These are phyloP conservation scores for Pinctada fucata DNA, from an alignment of 2,888 invertebrate genomes.

Conservation along the genomic window DNA sequence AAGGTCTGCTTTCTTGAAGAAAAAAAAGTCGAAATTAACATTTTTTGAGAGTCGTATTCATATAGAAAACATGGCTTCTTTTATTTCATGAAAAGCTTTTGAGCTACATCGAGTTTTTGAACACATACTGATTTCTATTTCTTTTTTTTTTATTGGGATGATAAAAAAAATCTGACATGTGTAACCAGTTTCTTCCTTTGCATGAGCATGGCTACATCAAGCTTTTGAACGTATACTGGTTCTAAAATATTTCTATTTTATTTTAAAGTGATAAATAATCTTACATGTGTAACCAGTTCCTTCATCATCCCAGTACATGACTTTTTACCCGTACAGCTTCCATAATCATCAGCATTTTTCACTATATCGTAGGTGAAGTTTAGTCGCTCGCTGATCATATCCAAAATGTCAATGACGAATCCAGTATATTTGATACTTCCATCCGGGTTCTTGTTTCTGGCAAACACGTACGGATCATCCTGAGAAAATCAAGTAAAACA, in stretches of 20 bases:
- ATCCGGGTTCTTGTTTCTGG: neutral
- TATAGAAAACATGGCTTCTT: no score
- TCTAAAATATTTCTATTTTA: no score
- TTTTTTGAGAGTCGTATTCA: no score
- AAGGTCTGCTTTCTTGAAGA: neutral
- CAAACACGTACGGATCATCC: neutral
- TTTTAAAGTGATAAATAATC: neutral
- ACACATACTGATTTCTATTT: no score
- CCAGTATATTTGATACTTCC: neutral
- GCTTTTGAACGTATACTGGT: no score
- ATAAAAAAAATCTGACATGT: no score
- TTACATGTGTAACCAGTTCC: neutral
- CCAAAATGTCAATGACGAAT: neutral
- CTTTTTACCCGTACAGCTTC: neutral
- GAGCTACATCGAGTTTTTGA: no score
- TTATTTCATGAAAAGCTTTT: no score
- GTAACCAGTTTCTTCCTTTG: no score
- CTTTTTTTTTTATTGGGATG: no score
- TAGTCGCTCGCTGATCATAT: neutral
- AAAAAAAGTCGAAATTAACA: no score
- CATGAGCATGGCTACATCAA: no score
- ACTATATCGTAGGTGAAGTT: neutral
- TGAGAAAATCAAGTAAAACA: neutral
- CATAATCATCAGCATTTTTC: neutral
- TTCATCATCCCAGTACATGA: neutral